A percentile compares a stretch with the other conserved stretches of the same genome.
Evolutionary conservation across 1,140 invertebrate genomes (phyloP).

Genomic region (Diuraphis noxia): DNA sequence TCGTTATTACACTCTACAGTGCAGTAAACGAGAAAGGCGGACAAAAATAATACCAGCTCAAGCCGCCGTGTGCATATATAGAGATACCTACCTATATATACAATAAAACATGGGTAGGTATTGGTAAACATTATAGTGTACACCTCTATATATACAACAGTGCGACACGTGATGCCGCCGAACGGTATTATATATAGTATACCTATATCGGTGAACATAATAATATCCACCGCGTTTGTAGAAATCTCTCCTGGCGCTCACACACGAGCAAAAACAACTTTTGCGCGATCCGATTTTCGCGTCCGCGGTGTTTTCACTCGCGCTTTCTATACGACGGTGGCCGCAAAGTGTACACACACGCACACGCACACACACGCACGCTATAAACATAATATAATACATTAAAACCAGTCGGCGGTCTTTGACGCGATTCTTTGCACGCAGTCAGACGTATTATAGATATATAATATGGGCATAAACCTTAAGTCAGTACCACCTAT

Average conservation of each 20-base stretch:
- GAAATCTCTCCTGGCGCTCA: not conserved
- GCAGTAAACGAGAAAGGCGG: not conserved
- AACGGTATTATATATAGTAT: not conserved
- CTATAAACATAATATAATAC: not conserved
- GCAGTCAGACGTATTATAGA: not conserved
- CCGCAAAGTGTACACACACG: not conserved
- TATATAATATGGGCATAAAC: not conserved
- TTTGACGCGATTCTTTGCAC: not conserved
- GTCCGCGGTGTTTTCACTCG: conserved; percentile 22
- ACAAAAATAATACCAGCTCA: not conserved
- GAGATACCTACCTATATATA: no score
- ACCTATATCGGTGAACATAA: not conserved
- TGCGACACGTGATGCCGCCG: not conserved
- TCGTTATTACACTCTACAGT: not conserved
- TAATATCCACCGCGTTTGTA: not conserved
- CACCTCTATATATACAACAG: not conserved
- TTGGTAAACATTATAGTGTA: not conserved
- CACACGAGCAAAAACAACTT: not conserved
- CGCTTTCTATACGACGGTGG: conserved; percentile 15
- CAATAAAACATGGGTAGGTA: not conserved
- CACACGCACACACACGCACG: not conserved
- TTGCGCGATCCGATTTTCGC: not conserved
- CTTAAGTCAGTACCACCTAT: no score
- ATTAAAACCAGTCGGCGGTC: conserved; percentile 22
- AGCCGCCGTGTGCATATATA: not conserved